A percentile compares a stretch with the other conserved stretches of the same genome.
Evolutionary conservation across 92 coral and sea anemone genomes (phyloP).

Genomic region (Epizoanthus rinbou): DNA sequence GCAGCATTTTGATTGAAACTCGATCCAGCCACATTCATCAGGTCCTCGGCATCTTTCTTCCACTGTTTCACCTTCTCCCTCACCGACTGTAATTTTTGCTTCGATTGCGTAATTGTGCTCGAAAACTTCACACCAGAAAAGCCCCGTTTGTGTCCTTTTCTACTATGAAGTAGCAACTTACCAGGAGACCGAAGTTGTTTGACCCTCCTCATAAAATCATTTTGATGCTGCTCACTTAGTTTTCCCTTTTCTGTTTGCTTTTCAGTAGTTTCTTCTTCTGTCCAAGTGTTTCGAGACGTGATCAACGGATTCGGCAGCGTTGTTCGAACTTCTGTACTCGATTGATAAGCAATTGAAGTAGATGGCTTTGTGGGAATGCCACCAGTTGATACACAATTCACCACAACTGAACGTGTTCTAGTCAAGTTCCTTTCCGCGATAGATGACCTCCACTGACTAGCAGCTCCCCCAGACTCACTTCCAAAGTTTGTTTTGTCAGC

Average conservation of each 20-base stretch:
- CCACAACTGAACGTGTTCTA: conserved; percentile 15
- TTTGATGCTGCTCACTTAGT: conserved; percentile 40
- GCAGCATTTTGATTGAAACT: too few relatives aligned
- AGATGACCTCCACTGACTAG: background rate
- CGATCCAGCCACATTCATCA: background rate
- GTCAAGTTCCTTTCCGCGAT: background rate
- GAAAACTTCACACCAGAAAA: conserved; percentile 74
- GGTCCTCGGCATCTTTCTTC: conserved; percentile 48
- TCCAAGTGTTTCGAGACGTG: background rate
- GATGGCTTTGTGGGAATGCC: background rate
- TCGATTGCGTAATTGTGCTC: conserved; percentile 64
- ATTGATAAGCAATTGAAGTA: background rate
- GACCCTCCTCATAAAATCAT: conserved; percentile 50
- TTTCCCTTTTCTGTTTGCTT: background rate
- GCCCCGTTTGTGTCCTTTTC: conserved; percentile 47
- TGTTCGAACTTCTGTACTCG: background rate
- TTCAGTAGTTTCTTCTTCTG: background rate
- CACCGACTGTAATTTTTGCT: conserved; percentile 68
- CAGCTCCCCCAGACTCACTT: conserved; percentile 6
- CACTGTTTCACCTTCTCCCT: conserved; percentile 76
- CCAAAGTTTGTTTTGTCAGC: background rate
- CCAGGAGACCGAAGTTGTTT: conserved; percentile 58
- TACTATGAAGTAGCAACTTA: conserved; percentile 49
- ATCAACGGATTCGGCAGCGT: background rate
- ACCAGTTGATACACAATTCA: background rate